phyloP scores from a whole-genome alignment of 2,888 invertebrate genomes.

The Panorpa germanica region DNA sequence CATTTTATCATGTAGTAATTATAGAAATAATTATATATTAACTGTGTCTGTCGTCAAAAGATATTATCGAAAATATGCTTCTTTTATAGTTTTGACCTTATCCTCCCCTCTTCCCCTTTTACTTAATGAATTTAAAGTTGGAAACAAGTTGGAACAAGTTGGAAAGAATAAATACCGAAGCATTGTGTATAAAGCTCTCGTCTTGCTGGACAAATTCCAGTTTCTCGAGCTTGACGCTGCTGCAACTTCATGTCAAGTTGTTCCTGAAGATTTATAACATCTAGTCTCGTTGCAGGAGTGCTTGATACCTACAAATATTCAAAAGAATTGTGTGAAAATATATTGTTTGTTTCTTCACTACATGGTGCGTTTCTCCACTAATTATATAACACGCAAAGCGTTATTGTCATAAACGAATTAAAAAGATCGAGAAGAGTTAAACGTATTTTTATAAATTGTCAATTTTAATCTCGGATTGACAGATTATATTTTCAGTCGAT shows the following conservation, averaged over 20 bases:
- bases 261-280: conserved; percentile 92
- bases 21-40: too few species aligned
- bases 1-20: too few species aligned
- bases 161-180: conserved; percentile 32
- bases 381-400: too few species aligned
- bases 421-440: too few species aligned
- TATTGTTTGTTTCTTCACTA: neutral
- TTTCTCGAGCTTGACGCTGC: conserved; percentile 86
- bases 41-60: too few species aligned
- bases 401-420: too few species aligned
- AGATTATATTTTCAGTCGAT: too few species aligned
- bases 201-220: conserved; percentile 88
- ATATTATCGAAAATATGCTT: too few species aligned
- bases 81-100: too few species aligned
- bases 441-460: too few species aligned
- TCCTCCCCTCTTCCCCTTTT: neutral
- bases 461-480: too few species aligned
- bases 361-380: neutral
- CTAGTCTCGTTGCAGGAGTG: conserved; percentile 86
- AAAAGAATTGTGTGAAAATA: neutral
- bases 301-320: conserved; percentile 55
- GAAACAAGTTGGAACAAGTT: neutral
- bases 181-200: conserved; percentile 90
- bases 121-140: neutral
- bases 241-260: conserved; percentile 80